These are phyloP conservation scores for Helarctos malayanus DNA, from an alignment of 2,797 vertebrate species.

Conservation along the genomic window DNA sequence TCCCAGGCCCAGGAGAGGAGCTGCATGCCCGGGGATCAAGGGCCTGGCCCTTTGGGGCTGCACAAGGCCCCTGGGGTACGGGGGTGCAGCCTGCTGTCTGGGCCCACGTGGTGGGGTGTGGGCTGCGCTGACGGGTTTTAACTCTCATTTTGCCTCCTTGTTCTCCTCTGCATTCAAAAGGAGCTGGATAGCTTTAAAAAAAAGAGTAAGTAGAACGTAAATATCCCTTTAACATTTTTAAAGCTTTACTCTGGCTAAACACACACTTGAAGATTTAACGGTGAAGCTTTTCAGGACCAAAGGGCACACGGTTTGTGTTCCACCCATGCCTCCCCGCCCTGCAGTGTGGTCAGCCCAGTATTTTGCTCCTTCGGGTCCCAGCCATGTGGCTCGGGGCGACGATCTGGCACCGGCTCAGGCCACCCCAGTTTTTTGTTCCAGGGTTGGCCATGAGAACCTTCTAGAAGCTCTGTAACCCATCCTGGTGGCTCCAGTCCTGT, in stretches of 20 bases:
- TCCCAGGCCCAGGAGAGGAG: not conserved
- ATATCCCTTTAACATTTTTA: not conserved
- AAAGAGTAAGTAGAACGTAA: conserved; percentile 65
- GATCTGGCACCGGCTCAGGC: not conserved
- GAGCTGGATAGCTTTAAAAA: conserved; percentile 71
- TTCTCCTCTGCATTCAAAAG: conserved; percentile 67
- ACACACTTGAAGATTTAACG: not conserved
- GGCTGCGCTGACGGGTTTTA: not conserved
- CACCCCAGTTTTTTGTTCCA: not conserved
- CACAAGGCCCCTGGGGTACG: not conserved
- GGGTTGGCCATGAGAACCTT: not conserved
- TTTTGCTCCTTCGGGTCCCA: not conserved
- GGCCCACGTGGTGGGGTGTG: not conserved
- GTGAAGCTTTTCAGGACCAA: rapidly evolving
- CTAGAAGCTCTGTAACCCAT: not conserved
- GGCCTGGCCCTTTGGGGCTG: not conserved
- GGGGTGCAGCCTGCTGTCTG: not conserved
- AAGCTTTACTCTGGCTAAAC: not conserved
- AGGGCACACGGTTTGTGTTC: rapidly evolving
- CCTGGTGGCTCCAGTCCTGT: not conserved
- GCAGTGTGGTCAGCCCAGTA: too few species aligned
- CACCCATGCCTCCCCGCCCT: rapidly evolving
- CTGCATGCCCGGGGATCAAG: not conserved
- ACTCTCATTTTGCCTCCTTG: conserved; percentile 70
- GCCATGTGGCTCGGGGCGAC: not conserved